Conservation (phyloP, 92 coral and sea anemone species). For the Meandrina meandrites region DNA sequence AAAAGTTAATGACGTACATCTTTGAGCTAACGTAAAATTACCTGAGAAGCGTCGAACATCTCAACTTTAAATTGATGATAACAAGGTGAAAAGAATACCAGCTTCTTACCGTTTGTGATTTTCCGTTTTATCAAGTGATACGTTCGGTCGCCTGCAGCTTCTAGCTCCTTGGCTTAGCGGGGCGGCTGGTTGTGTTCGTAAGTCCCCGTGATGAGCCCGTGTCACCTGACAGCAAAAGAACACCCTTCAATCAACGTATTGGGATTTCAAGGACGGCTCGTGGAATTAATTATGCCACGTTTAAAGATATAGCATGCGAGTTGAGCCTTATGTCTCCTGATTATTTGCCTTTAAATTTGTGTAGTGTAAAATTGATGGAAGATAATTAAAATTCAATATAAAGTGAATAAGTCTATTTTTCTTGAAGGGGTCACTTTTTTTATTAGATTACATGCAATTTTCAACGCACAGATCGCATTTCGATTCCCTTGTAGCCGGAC, state of each 20-base stretch:
- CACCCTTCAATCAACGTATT: conserved; percentile 54
- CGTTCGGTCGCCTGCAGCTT: conserved; percentile 36
- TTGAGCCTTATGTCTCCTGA: not conserved
- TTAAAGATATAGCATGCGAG: conserved; percentile 2
- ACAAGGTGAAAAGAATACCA: conserved; percentile 41
- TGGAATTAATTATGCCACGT: conserved; percentile 46
- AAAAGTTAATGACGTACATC: not conserved
- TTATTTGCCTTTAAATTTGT: not conserved
- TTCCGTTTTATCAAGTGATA: conserved; percentile 40
- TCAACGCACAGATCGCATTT: conserved; percentile 29
- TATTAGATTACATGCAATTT: conserved; percentile 22
- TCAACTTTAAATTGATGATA: conserved; percentile 34
- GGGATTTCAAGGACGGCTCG: conserved; percentile 35
- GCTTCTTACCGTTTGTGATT: conserved; percentile 38
- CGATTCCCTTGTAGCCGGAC: conserved; percentile 8
- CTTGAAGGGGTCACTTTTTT: conserved; percentile 2
- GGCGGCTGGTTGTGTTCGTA: conserved; percentile 45
- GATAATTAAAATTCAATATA: not conserved
- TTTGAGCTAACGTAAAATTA: conserved; percentile 8
- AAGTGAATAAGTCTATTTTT: not conserved
- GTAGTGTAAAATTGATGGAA: not conserved
- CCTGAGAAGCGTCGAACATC: not conserved
- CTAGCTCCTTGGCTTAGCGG: conserved; percentile 34
- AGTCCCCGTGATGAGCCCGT: conserved; percentile 26
- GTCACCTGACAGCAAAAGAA: conserved; percentile 48